Conservation (phyloP, 2,113 vertebrate genomes). For the Nothobranchius furzeri region DNA sequence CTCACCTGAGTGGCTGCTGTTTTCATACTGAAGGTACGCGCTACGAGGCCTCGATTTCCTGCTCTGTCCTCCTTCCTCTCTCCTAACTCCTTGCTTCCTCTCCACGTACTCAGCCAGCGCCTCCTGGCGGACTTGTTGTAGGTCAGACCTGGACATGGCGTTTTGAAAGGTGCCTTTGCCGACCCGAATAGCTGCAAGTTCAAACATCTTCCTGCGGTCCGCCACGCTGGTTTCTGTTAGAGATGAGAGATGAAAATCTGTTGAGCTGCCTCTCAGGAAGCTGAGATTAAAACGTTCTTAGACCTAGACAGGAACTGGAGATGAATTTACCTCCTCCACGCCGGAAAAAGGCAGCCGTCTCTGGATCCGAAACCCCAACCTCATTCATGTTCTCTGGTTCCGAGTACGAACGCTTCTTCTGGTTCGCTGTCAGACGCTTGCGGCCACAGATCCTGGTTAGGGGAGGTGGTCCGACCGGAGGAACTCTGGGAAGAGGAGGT, state of each 20-base stretch:
- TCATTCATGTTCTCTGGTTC: slow-evolving; percentile 96
- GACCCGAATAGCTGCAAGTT: slow-evolving; percentile 73
- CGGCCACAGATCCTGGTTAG: slow-evolving; percentile 83
- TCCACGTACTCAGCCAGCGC: slow-evolving; percentile 89
- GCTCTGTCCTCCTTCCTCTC: slow-evolving; percentile 28
- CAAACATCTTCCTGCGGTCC: slow-evolving; percentile 88
- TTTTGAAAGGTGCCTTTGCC: slow-evolving; percentile 52
- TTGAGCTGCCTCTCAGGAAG: too few relatives aligned
- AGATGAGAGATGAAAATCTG: neutral
- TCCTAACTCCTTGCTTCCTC: slow-evolving; percentile 83
- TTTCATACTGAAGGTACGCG: slow-evolving; percentile 70
- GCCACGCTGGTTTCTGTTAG: slow-evolving; percentile 84
- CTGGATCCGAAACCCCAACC: slow-evolving; percentile 83
- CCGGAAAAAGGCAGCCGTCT: slow-evolving; percentile 61
- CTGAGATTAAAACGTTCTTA: neutral
- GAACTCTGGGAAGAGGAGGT: slow-evolving; percentile 68
- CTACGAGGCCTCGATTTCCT: slow-evolving; percentile 77
- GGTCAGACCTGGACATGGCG: slow-evolving; percentile 79
- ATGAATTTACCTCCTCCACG: slow-evolving; percentile 62
- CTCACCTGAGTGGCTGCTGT: slow-evolving; percentile 42
- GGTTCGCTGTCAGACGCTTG: slow-evolving; percentile 84
- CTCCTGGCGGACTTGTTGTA: slow-evolving; percentile 91
- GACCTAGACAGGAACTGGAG: too few relatives aligned
- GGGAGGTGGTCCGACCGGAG: slow-evolving; percentile 59
- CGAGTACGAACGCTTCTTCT: slow-evolving; percentile 94